Evolutionary conservation across 2,113 vertebrate species (phyloP), one percentile per base, ranked within the genome.

Genomic region (Eudorcas thomsonii): DNA sequence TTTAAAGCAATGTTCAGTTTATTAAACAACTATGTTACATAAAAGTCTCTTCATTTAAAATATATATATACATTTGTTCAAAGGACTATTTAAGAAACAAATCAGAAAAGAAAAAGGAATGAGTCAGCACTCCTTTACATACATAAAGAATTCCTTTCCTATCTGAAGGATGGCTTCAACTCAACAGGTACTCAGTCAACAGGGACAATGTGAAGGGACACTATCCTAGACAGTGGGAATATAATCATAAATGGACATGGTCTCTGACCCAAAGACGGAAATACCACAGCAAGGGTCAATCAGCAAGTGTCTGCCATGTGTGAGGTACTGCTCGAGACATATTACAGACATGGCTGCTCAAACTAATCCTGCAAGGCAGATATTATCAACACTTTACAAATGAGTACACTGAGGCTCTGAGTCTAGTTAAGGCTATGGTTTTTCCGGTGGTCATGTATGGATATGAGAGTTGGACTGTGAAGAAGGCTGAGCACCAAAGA

Each of bases 31-130:
- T 52, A 62, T 23, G 84, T 71, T 16, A 81, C 36, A 57, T 25
- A 95, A 85, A 93, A 81, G 48, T 54, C 57, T 57, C 36, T 84
- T 80, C 16, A 57, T 84, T 43, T 71, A 64, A 74, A 96, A 48
- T 26, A 83, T 14, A 33, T 33, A 55, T 26, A 23, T 16, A 52
- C 30, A 48, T 6, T n/a, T 36, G 62, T 54, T 59, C 81, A 64
- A 88, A 90, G 85, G 45, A 90, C 55, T 60, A 96, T 92, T 90
- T 59, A 96, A 85, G 7, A 96, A 57, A n/a, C 7, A 80, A 78
- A 93, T 52, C 33, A 81, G 36, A 92, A 95, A 97, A 88, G 81
- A 92, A 86, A 95, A 96, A 86, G 25, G 48, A 83, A 87, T 26
- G 14, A 45, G 5, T 77, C 92, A 15, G 55, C 85, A 84, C 36